These are phyloP conservation scores for Parelbella ahira DNA, from an alignment of 2,888 invertebrate genomes.

Conservation along the genomic window DNA sequence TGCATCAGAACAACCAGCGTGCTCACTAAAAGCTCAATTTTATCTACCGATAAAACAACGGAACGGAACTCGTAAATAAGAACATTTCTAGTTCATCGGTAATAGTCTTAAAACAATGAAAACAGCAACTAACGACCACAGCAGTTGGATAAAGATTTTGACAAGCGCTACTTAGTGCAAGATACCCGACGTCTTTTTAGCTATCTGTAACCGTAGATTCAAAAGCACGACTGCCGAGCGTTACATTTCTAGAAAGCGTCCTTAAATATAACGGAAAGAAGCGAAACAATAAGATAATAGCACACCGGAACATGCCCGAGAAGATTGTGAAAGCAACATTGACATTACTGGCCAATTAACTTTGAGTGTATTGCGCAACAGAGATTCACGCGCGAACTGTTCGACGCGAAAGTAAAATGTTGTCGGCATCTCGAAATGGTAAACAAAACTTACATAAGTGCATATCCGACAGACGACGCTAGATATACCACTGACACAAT, in stretches of 20 bases:
- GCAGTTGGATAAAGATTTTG: conserved; percentile 18
- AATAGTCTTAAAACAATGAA: conserved; percentile 12
- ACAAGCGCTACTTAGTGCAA: conserved; percentile 20
- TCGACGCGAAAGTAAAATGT: conserved; percentile 61
- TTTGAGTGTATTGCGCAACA: conserved; percentile 52
- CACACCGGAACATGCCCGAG: conserved; percentile 50
- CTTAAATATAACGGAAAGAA: conserved; percentile 24
- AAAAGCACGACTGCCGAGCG: conserved; percentile 18
- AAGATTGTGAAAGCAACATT: conserved; percentile 73
- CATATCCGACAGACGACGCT: conserved; percentile 44
- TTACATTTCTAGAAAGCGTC: conserved; percentile 22
- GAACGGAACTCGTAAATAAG: conserved; percentile 12
- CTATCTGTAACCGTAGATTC: conserved; percentile 15
- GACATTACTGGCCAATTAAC: conserved; percentile 70
- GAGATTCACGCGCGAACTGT: conserved; percentile 36
- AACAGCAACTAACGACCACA: conserved; percentile 15
- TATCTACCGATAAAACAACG: conserved; percentile 10
- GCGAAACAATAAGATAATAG: conserved; percentile 50
- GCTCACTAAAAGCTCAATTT: conserved; percentile 5
- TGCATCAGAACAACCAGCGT: no score
- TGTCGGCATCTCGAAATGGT: conserved; percentile 43
- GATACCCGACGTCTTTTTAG: conserved; percentile 16
- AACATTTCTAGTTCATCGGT: conserved; percentile 19
- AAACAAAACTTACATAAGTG: conserved; percentile 71
- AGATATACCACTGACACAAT: conserved; percentile 23